Conservation (phyloP, 2,888 invertebrate genomes). For the Aphodius sticticus region DNA sequence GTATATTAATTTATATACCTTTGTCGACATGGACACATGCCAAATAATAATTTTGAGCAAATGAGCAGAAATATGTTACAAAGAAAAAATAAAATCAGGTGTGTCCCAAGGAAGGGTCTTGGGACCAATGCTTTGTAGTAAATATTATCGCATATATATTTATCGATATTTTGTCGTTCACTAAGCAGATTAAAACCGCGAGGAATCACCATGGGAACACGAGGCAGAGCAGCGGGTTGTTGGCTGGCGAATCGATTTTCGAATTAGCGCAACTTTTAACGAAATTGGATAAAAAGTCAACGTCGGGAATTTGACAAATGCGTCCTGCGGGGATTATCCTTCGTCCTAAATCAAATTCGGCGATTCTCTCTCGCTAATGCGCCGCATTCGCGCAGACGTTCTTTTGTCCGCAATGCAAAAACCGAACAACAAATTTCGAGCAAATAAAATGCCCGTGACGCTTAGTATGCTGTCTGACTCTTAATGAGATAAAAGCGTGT, state of each 20-base stretch:
- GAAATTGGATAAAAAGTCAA: slow-evolving; percentile 4
- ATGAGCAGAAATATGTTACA: too few species aligned
- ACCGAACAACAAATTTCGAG: background rate
- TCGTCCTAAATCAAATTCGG: slow-evolving; percentile 4
- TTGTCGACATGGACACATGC: too few species aligned
- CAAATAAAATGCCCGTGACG: background rate
- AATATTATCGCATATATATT: background rate
- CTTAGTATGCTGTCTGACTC: background rate
- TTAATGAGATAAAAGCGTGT: background rate
- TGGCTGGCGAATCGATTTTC: background rate
- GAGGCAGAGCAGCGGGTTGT: background rate
- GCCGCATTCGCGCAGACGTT: background rate
- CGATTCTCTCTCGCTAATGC: background rate
- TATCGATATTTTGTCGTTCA: background rate
- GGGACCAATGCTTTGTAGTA: too few species aligned
- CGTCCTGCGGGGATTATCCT: background rate
- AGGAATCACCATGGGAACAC: background rate
- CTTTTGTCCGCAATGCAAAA: background rate
- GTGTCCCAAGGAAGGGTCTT: too few species aligned
- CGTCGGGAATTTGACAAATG: background rate
- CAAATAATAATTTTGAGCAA: too few species aligned
- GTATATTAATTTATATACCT: too few species aligned
- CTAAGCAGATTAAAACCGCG: background rate
- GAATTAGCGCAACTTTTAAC: slow-evolving; percentile 4
- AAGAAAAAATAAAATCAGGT: too few species aligned